A percentile compares a stretch with the other conserved stretches of the same genome.
Conservation (phyloP, 2,888 invertebrate species). For the Philonicus albiceps region DNA sequence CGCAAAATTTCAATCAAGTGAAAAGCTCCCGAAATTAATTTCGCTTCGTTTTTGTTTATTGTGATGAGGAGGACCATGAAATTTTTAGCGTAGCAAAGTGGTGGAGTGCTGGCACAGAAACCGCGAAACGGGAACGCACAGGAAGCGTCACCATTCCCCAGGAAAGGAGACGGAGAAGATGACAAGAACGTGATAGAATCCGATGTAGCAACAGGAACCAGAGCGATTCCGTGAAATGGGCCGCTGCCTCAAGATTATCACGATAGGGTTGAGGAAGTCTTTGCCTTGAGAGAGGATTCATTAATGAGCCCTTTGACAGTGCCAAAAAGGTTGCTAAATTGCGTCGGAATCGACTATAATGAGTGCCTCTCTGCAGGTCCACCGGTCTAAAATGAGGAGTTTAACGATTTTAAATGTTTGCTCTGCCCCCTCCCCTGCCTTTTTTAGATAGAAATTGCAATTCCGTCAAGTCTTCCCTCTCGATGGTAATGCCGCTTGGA, state of each 20-base stretch:
- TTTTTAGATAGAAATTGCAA: not conserved
- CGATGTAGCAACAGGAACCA: not conserved
- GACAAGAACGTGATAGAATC: conserved; percentile 10
- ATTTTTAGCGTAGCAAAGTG: conserved; percentile 8
- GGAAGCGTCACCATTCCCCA: not conserved
- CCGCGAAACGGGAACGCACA: not conserved
- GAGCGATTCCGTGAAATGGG: not conserved
- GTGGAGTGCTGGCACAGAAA: not conserved
- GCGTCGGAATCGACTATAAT: not conserved
- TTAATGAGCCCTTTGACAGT: conserved; percentile 18
- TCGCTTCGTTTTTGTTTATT: conserved; percentile 41
- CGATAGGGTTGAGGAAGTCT: not conserved
- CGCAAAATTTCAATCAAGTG: conserved; percentile 45
- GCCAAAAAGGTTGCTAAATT: conserved; percentile 7
- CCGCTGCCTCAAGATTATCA: conserved; percentile 3
- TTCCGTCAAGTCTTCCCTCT: not conserved
- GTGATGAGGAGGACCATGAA: conserved; percentile 38
- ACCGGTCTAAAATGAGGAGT: not conserved
- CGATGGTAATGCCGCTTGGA: not conserved
- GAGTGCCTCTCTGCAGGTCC: not conserved
- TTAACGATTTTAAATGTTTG: not conserved
- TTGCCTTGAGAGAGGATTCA: conserved; percentile 11
- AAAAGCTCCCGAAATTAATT: conserved; percentile 45
- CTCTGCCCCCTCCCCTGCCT: too few species aligned
- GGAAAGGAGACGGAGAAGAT: not conserved